Conservation (phyloP, 2,113 vertebrate genomes). For the Solea senegalensis region DNA sequence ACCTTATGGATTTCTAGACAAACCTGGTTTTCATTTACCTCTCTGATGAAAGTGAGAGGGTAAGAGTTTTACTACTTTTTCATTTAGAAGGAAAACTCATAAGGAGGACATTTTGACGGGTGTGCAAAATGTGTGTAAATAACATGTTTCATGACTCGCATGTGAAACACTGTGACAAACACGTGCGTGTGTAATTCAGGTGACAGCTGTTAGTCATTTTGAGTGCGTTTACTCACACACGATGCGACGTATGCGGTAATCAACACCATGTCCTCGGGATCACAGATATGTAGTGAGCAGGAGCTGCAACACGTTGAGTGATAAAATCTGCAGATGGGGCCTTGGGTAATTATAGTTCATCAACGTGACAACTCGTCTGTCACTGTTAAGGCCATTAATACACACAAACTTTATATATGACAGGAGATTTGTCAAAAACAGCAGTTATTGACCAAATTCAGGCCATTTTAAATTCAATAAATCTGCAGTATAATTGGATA, state of each 20-base stretch:
- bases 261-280: slow-evolving; percentile 4
- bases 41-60: too few species aligned
- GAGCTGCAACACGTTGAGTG: slow-evolving; percentile 33
- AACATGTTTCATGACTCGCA: background rate
- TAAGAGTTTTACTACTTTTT: too few species aligned
- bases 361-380: slow-evolving; percentile 41
- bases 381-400: slow-evolving; percentile 42
- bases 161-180: background rate
- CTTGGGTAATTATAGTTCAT: slow-evolving; percentile 55
- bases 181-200: background rate
- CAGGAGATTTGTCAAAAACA: slow-evolving; percentile 9
- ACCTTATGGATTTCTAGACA: background rate
- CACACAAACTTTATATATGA: slow-evolving; percentile 19
- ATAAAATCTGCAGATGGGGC: slow-evolving; percentile 56
- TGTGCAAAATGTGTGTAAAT: too few species aligned
- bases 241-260: background rate
- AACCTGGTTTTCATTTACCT: too few species aligned
- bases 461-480: too few species aligned
- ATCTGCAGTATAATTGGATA: background rate
- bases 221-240: slow-evolving; percentile 30
- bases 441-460: background rate
- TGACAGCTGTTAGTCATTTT: slow-evolving; percentile 9
- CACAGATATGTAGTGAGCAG: slow-evolving; percentile 33
- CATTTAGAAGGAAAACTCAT: too few species aligned
- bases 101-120: too few species aligned